These are phyloP conservation scores for Brevimyrus niger DNA, from an alignment of 2,113 vertebrate genomes.

Conservation along the genomic window DNA sequence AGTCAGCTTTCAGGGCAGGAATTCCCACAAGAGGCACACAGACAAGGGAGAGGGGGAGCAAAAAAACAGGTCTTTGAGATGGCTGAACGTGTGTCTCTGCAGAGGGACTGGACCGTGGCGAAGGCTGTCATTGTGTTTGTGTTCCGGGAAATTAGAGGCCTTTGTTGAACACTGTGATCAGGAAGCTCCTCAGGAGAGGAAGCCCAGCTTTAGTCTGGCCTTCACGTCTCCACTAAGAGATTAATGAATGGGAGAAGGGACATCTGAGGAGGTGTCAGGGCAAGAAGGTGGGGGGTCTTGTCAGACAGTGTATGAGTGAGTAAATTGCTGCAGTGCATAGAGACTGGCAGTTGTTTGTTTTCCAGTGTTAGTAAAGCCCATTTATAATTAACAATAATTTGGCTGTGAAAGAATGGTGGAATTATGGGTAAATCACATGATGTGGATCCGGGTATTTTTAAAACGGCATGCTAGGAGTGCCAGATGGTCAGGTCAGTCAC, in stretches of 20 bases:
- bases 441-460: neutral
- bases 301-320: neutral
- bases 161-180: constrained; percentile 16
- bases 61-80: neutral
- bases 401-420: neutral
- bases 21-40: neutral
- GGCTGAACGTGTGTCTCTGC: neutral
- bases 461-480: neutral
- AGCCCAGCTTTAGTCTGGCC: neutral
- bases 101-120: neutral
- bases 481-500: neutral
- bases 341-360: neutral
- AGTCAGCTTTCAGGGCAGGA: neutral
- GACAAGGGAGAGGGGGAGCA: neutral
- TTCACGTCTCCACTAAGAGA: neutral
- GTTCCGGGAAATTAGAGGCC: constrained; percentile 8
- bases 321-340: neutral
- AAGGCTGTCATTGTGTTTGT: constrained; percentile 9
- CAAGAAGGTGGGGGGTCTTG: neutral
- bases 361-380: neutral
- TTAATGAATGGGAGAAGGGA: neutral
- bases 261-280: neutral
- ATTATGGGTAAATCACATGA: neutral
- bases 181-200: neutral
- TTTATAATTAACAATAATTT: neutral